phyloP scores from a whole-genome alignment of 2,113 vertebrate species.

The Enhydra lutris region DNA sequence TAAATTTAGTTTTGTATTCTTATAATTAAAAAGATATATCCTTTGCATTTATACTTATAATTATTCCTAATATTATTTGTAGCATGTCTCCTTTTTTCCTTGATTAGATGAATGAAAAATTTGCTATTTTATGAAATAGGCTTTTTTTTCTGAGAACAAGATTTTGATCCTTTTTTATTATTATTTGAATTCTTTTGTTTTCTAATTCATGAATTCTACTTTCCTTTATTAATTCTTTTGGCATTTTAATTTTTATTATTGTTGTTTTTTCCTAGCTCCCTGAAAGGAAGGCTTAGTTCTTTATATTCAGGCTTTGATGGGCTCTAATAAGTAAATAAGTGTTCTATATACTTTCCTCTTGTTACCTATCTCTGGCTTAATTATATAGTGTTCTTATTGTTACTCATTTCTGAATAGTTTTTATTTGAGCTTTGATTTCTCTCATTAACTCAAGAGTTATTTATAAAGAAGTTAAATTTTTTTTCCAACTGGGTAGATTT shows the following conservation, averaged over 20 bases:
- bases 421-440: slow-evolving; percentile 20
- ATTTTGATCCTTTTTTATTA: neutral
- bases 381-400: neutral
- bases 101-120: neutral
- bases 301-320: slow-evolving; percentile 1
- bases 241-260: neutral
- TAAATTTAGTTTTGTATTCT: neutral
- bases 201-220: neutral
- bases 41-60: neutral
- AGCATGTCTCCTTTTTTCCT: neutral
- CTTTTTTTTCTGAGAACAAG: neutral
- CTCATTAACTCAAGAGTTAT: neutral
- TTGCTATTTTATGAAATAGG: neutral
- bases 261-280: neutral
- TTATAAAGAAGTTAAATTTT: neutral
- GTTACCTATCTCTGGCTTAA: neutral
- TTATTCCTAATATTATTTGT: slow-evolving; percentile 20
- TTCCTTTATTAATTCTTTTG: slow-evolving; percentile 13
- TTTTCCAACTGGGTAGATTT: neutral
- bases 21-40: neutral
- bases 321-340: slow-evolving; percentile 34
- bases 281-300: neutral
- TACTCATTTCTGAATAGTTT: neutral
- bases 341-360: neutral
- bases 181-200: neutral